Evolutionary conservation across 2,113 vertebrate species (phyloP).

Genomic region (Sclerurus mexicanus): DNA sequence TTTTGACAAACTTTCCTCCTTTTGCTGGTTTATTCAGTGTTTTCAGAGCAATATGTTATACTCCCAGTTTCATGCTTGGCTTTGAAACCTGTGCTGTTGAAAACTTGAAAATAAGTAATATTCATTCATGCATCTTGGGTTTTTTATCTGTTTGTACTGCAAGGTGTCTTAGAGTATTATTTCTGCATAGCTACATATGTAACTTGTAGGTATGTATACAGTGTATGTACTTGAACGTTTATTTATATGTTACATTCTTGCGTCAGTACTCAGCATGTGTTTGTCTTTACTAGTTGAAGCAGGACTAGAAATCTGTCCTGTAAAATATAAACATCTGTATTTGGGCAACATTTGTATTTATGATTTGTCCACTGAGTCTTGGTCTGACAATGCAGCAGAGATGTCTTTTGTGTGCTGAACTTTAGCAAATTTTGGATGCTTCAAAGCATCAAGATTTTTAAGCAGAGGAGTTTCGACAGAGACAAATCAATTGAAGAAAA

Average conservation of each 20-base stretch:
- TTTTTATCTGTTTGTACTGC: neutral
- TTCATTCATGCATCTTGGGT: neutral
- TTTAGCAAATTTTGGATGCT: neutral
- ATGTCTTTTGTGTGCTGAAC: neutral
- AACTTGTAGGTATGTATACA: neutral
- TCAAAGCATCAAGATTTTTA: neutral
- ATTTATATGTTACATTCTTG: neutral
- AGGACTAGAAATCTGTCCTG: neutral
- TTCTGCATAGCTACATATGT: rapidly evolving
- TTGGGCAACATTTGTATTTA: neutral
- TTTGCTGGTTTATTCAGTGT: slow-evolving; percentile 11
- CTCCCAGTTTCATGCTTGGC: neutral
- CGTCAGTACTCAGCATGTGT: neutral
- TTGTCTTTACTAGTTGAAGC: neutral
- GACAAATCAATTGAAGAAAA: neutral
- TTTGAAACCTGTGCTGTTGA: neutral
- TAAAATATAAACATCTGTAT: neutral
- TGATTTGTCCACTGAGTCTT: neutral
- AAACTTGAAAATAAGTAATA: neutral
- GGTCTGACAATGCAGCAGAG: neutral
- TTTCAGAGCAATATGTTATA: neutral
- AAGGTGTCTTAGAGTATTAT: neutral
- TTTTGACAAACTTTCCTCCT: neutral
- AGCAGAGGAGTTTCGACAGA: neutral
- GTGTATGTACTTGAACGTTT: neutral